phyloP scores from a whole-genome alignment of 2,113 vertebrate genomes.

The Corythornis cristatus region DNA sequence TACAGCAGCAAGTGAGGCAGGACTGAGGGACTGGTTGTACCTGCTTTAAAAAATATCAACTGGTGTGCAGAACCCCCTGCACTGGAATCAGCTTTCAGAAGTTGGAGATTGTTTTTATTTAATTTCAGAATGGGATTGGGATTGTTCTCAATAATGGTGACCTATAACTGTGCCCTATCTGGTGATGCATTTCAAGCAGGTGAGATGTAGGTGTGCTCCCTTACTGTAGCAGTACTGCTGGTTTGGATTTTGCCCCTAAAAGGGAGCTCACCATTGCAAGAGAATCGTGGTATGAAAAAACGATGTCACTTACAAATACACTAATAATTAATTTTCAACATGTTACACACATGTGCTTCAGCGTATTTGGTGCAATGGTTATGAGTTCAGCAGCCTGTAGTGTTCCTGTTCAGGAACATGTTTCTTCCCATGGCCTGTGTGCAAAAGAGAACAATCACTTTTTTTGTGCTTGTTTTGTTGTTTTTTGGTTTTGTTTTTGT shows the following conservation, averaged over 20 bases:
- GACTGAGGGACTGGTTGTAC: neutral
- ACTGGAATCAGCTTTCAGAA: neutral
- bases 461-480: neutral
- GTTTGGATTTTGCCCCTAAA: neutral
- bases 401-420: neutral
- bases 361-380: neutral
- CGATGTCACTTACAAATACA: neutral
- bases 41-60: neutral
- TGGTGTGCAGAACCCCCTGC: neutral
- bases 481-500: neutral
- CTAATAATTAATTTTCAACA: neutral
- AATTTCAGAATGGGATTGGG: neutral
- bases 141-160: neutral
- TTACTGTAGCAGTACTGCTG: neutral
- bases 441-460: neutral
- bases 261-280: neutral
- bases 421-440: neutral
- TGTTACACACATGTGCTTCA: neutral
- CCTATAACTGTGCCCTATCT: neutral
- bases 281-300: neutral
- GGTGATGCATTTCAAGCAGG: neutral
- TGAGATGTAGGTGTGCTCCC: neutral
- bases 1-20: neutral
- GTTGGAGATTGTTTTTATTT: neutral
- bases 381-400: neutral